Evolutionary conservation across 2,113 vertebrate species (phyloP), one percentile per base, ranked within the genome.

Genomic region (Myrmecophaga tridactyla): DNA sequence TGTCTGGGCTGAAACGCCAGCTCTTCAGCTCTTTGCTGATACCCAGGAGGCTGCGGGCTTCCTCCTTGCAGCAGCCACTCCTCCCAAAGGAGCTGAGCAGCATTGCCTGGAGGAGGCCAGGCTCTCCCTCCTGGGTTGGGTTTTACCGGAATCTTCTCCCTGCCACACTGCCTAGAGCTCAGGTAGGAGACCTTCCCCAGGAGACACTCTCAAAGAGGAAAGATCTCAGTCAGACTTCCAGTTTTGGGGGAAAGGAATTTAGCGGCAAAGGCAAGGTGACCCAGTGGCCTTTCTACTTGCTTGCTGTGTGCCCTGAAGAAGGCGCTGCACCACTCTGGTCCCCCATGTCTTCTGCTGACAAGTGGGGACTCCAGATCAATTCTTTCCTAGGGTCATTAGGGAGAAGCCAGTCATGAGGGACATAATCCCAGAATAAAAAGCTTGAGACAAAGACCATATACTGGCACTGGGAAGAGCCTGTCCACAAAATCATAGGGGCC

Each of bases 211-310:
- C 48, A 51, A 51, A 51, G 48, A 51, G 20, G 69, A 56, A 3
- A 25, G 9, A 51, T 73, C 60, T 31, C 29, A 27, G 31, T 60
- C 1, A 2, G 29, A 56, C 14, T 51, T 34, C 46, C 23, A 36
- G 21, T 39, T 51, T 36, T 21, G 29, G 10, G 31, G 7, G 5
- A 36, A 46, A 72, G 53, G n/a, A 34, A 48, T 17, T 21, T 36
- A 17, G 8, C 23, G 36, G 31, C 46, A n/a, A 18, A 58, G 51
- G 20, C 43, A n/a, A 25, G 43, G 51, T 2, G 5, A 21, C 60
- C 48, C 20, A 21, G 29, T 7, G 2, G 14, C 29, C 1, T 10
- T 25, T 27, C 27, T 8, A 43, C 53, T 14, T 0, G 0, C 43
- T 10, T 34, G 73, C 75, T 18, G 0, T 7, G 73, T 23, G 20